Base-by-base conservation (phyloP, 2,113 vertebrate species). In the Hypanus sabinus region DNA sequence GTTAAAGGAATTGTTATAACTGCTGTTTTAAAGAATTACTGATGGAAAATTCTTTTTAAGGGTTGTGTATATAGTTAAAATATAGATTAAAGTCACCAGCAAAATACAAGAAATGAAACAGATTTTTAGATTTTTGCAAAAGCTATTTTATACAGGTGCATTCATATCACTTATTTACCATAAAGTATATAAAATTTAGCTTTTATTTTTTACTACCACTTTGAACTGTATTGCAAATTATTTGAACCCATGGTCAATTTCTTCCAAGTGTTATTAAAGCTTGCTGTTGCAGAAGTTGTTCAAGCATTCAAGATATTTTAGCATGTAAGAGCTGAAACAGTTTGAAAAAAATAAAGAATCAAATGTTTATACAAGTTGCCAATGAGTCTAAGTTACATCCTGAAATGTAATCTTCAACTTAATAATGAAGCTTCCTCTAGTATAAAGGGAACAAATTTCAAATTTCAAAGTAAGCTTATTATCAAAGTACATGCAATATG, bases 301-400 rank as follows among this genome's bases (percentile, higher is more conserved):
- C 85, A 88, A 73, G 36, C 70, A 93, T 12, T 73, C 55, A 93
- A 93, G 73, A 20, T 93, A 73, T 93, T 68, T 93, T 93, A 93
- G 91, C 91, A 93, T 93, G 91, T 93, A 93, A 93, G 90, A 93
- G 91, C 70, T 93, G 91, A 93, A 73, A 93, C 38, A 12, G 75
- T 75, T 73, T 73, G n/a, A 93, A 93, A 71, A 36, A 93, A 93
- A 93, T 93, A 93, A 93, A 93, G 91, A 73, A 93, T 38, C 68
- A 71, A 75, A 73, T 38, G 68, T 93, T 93, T 71, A 93, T 70
- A 46, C 38, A 60, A 87, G 46, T 87, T 27, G 38, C 33, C 20
- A 70, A 18, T 38, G 33, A 24, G 38, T 93, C 38, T 93, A 68
- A 93, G 70, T 73, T 93, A 16, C 73, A 92, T 73, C 73, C 22